Evolutionary conservation across 2,113 vertebrate genomes (phyloP), one percentile per base, ranked within the genome.

Genomic region (Paramisgurnus dabryanus): DNA sequence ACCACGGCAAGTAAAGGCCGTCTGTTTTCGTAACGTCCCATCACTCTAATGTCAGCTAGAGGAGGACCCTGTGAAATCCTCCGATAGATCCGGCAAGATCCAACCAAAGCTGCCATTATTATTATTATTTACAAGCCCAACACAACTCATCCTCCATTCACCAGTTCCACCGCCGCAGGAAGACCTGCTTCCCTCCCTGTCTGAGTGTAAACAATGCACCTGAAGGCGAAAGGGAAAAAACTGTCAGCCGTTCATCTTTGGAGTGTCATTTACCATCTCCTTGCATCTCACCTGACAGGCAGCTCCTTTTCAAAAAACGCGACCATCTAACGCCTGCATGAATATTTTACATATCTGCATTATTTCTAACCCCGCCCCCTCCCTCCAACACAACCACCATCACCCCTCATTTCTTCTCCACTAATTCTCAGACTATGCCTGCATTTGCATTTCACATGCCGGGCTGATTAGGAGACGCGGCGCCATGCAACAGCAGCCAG

Each of bases 281-380:
- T 85, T 64, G 64, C 81, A 85, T 86, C 73, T 76, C 64, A 92
- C 91, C 91, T 91, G 90, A 88, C 94, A 93, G 87, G 93, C 91
- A 90, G 90, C 63, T 91, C 94, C 94, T 50, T 77, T 65, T 74
- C 67, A 82, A 81, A 85, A 18, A 73, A 75, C 66, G 53, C 39
- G 60, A 79, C 90, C 93, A 91, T 91, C 91, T 79, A 63, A 86
- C 79, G 74, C 82, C 87, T 71, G 5, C 95, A 98, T 98, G 95
- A 98, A 98, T 99, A 98, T 99, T 98, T 98, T 96, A 98, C 96
- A 92, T 95, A 95, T 95, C 95, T 95, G 94, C 95, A 94, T 95
- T 94, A 93, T 93, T 76, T 79, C 58, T 53, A 50, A 50, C 75
- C 63, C 55, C 34, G 75, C 63, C 71, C 81, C 67, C 83, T 45